phyloP scores from a whole-genome alignment of 1,140 invertebrate species.

The Holotrichia oblita region DNA sequence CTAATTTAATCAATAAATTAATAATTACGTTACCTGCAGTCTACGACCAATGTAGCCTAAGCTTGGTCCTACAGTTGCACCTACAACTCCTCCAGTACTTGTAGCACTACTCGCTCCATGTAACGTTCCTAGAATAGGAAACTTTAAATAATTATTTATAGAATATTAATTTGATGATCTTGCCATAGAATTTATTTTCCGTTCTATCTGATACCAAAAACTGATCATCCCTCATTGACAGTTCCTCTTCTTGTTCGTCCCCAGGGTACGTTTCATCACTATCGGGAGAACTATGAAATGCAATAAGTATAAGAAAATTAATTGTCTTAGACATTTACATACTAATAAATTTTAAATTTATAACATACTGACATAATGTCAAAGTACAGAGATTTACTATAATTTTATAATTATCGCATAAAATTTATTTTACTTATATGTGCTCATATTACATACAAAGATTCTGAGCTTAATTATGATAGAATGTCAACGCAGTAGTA shows the following conservation, averaged over 20 bases:
- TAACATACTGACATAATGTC: too few species aligned
- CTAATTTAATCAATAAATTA: too few species aligned
- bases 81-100: slow-evolving; percentile 61
- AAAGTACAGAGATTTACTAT: too few species aligned
- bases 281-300: slow-evolving; percentile 75
- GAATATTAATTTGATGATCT: background rate
- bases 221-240: slow-evolving; percentile 80
- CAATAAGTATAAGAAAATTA: slow-evolving; percentile 44
- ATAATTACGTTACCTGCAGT: slow-evolving; percentile 63
- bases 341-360: too few species aligned
- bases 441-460: too few species aligned
- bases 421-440: too few species aligned
- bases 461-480: background rate
- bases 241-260: slow-evolving; percentile 80
- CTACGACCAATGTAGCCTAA: slow-evolving; percentile 68
- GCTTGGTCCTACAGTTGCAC: slow-evolving; percentile 64
- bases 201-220: slow-evolving; percentile 85
- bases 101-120: slow-evolving; percentile 63
- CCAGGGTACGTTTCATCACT: slow-evolving; percentile 84
- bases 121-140: slow-evolving; percentile 52
- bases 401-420: too few species aligned
- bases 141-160: background rate
- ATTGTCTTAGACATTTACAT: too few species aligned
- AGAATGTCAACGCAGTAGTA: background rate
- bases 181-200: slow-evolving; percentile 88